Evolutionary conservation across 2,797 vertebrate genomes (phyloP), one percentile per base, ranked within the genome.

Genomic region (Phoebastria nigripes): DNA sequence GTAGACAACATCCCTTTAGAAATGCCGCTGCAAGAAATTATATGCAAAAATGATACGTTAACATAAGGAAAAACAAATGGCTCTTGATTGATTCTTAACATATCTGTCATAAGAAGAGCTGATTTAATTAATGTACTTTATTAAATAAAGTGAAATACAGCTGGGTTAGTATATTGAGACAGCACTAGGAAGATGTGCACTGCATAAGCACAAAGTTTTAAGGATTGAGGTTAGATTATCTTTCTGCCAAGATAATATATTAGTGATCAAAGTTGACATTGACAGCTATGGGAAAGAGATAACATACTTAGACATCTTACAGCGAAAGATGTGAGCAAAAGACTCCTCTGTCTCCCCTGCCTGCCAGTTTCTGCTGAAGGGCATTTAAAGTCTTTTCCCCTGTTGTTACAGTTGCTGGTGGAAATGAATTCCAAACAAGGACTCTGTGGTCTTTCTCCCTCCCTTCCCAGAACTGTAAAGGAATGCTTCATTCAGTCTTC

Each of bases 221-320:
- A 91, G 91, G 73, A 87, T 39, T 0, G 39, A 94, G 72, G 71
- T 95, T 96, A 95, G 95, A 93, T 96, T 97, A 90, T 93, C 95
- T 96, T 95, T 95, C 81, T 96, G 91, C 80, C 96, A 94, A 94
- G 87, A 86, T 90, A 81, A 92, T 94, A 73, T 84, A 91, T 84
- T 94, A 93, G 72, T 96, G 94, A 97, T 97, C 91, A 97, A 97
- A 97, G 91, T n/a, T 96, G 95, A 94, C 93, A 96, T 71, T 97
- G 96, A 96, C 95, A 97, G 87, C 91, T 96, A 96, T 89, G 93
- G 93, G 91, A 96, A 97, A 93, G 96, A 89, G 92, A 94, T 95
- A 97, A 96, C 79, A 83, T 79, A 92, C 70, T 91, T 91, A 94
- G 88, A 88, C 52, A 82, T 92, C 76, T 97, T 94, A 95, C 87